Evolutionary conservation across 2,797 vertebrate genomes (phyloP), one percentile per base, ranked within the genome.

Genomic region (Chrysocyon brachyurus): DNA sequence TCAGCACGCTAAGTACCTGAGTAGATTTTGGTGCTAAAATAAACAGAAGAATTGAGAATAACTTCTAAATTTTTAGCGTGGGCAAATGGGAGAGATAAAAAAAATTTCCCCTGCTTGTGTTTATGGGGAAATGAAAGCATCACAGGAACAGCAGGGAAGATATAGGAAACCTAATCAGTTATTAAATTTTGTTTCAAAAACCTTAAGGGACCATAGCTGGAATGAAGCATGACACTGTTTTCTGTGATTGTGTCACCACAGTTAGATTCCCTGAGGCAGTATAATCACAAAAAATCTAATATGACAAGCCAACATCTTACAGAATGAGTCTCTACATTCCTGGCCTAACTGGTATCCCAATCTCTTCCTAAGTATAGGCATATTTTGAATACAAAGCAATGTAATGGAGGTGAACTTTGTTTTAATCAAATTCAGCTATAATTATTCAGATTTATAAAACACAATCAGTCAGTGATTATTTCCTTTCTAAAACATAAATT

Each of bases 401-500:
- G 52, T 68, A 92, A 94, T 59, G 56, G 54, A 94, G 52, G 81
- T 94, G 68, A 91, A 73, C 31, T 64, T 89, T 31, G 56, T 90
- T 96, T 94, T 93, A 98, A 96, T 96, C 56, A 97, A 96, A 97
- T 90, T 97, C 66, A 85, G 28, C 12, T 95, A 64, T 75, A 96
- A 95, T 98, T 97, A 97, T 86, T 96, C 59, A 83, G 36, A 97
- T 96, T 92, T 92, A 90, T 96, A 94, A 95, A 94, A 95, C 36
- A 63, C 68, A 89, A 33, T n/a, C 66, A 89, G 40, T n/a, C 66
- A 90, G 93, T 90, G 84, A 91, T 96, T 92, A 87, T 93, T 95
- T 96, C 96, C 40, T 94, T 96, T 93, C 83, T 66, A 5, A 59
- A 92, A 87, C 96, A 52, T 40, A 77, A 88, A 86, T 85, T 81